Evolutionary conservation across 35 echinoderm and acorn worm genomes (phyloP).

Genomic region (Hemicentrotus pulcherrimus): DNA sequence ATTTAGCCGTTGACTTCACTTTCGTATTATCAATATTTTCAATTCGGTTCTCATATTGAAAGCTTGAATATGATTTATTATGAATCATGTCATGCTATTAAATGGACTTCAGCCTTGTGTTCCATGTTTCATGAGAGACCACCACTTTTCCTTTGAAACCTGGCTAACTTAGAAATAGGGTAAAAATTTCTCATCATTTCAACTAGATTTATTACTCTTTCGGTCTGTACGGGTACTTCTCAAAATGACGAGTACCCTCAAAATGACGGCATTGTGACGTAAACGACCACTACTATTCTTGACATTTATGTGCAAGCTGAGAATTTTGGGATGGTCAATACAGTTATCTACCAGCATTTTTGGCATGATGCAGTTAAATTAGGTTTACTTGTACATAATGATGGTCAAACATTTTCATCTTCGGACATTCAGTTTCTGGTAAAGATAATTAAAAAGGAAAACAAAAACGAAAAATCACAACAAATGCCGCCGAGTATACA

Average conservation of each 20-base stretch:
- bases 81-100: neutral
- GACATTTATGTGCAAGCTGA: slow-evolving; percentile 17
- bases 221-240: neutral
- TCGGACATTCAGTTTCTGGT: neutral
- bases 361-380: neutral
- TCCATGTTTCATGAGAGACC: neutral
- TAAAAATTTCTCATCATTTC: neutral
- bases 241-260: neutral
- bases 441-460: neutral
- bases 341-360: neutral
- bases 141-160: neutral
- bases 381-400: neutral
- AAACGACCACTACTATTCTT: neutral
- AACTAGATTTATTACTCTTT: neutral
- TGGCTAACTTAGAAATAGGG: neutral
- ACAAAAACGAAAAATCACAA: neutral
- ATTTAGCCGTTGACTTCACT: no score
- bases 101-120: neutral
- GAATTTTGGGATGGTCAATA: neutral
- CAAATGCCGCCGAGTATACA: neutral
- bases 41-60: no score
- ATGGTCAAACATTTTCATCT: neutral
- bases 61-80: no score
- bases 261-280: slow-evolving; percentile 27
- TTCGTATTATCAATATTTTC: no score